Base-by-base conservation (phyloP, 2,113 vertebrate species). In the Polyodon spathula region DNA sequence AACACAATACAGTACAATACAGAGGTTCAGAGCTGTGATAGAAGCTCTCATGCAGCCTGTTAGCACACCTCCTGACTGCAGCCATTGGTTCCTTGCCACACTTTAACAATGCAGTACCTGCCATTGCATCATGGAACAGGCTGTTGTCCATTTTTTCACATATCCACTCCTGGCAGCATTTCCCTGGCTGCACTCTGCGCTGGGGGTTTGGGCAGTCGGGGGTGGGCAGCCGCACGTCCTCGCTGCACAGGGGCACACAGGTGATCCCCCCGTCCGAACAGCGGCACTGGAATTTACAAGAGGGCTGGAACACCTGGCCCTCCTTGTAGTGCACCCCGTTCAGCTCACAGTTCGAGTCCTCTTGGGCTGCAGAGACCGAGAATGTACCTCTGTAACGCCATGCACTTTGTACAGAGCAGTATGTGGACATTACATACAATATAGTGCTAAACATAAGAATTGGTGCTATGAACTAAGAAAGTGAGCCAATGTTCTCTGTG, bases 101-200 rank as follows among this genome's bases (percentile, higher is more conserved):
- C n/a, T n/a, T n/a, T n/a, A n/a, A n/a, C n/a, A n/a, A n/a, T 11
- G 14, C 4, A 4, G 4, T 70, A 93, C 92, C 90, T 86, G 85
- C 62, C 54, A 80, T 70, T 27, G 80, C 75, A 4, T 86, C 80
- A 66, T 82, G 76, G 37, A 83, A 68, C 59, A 87, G 67, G 0
- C 69, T 81, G 80, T 80, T 84, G n/a, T 87, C 79, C 55, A 69
- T 70, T 61, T 72, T 76, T 51, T 92, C 86, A 1, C 95, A 98
- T 75, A 93, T 78, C 95, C 95, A 98, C 69, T 94, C 89, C 0
- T 83, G 90, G 64, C 95, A 98, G 85, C 95, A 98, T 65, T 87
- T 90, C 10, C 93, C 94, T 0, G 88, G 92, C 1, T 92, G 63
- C 40, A 82, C 81, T 3, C 95, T 60, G 0, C 74, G 78, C 41